Conservation (phyloP, 2,888 invertebrate genomes). For the Lochmaea crataegi region DNA sequence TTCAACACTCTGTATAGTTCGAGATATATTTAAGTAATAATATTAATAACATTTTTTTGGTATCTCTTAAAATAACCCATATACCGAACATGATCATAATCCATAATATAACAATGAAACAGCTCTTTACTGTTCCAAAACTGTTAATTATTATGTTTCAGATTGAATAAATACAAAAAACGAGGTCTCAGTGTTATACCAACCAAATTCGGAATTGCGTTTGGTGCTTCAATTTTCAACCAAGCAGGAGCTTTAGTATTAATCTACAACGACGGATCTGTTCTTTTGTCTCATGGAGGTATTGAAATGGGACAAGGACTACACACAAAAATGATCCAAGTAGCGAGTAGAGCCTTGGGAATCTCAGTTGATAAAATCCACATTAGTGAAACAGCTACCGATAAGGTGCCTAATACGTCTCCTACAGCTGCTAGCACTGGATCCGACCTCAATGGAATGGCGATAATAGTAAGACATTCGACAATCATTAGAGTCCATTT, state of each 20-base stretch:
- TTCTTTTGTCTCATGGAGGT: slow-evolving; percentile 90
- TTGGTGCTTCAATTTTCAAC: slow-evolving; percentile 80
- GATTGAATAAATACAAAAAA: slow-evolving; percentile 86
- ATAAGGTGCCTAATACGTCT: slow-evolving; percentile 92
- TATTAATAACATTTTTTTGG: too few species aligned
- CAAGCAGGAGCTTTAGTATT: slow-evolving; percentile 90
- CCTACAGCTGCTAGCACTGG: slow-evolving; percentile 90
- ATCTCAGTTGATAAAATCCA: slow-evolving; percentile 80
- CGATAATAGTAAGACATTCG: slow-evolving; percentile 72
- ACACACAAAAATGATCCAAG: slow-evolving; percentile 95
- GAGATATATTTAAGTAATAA: too few species aligned
- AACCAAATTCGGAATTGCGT: slow-evolving; percentile 87
- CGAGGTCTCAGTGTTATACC: slow-evolving; percentile 85
- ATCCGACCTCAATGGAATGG: slow-evolving; percentile 93
- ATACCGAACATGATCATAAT: slow-evolving; percentile 2
- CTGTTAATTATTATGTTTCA: slow-evolving; percentile 60
- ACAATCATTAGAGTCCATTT: not conserved
- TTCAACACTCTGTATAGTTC: too few species aligned
- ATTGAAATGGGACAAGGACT: slow-evolving; percentile 98
- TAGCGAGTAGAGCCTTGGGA: slow-evolving; percentile 80
- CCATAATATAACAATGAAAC: not conserved
- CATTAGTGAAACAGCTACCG: slow-evolving; percentile 85
- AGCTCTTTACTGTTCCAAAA: not conserved
- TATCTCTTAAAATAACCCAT: too few species aligned
- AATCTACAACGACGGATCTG: slow-evolving; percentile 90